Conservation (phyloP, 2,888 invertebrate genomes). For the Tipula confusa region DNA sequence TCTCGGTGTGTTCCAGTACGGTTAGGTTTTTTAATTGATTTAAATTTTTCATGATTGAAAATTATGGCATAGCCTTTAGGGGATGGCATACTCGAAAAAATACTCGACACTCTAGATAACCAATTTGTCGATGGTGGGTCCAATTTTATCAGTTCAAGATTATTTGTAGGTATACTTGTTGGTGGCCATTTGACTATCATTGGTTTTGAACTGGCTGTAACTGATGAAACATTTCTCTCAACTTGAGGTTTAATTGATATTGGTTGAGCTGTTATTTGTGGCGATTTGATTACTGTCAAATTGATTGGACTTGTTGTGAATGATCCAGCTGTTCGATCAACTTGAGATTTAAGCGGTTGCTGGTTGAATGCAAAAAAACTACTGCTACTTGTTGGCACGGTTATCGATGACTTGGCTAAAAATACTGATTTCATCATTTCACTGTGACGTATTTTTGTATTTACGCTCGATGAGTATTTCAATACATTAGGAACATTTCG, state of each 20-base stretch:
- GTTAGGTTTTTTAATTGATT: not conserved
- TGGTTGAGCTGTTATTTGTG: not conserved
- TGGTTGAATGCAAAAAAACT: too few relatives aligned
- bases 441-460: not conserved
- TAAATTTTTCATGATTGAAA: not conserved
- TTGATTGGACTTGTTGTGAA: not conserved
- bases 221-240: too few relatives aligned
- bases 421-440: not conserved
- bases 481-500: not conserved
- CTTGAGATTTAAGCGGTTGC: not conserved
- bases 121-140: not conserved
- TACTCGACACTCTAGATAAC: not conserved
- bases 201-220: not conserved
- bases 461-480: not conserved
- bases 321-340: not conserved
- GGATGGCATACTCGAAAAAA: not conserved
- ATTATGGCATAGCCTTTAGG: not conserved
- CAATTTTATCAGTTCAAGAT: too few relatives aligned
- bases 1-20: slow-evolving; percentile 42
- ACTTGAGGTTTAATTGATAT: not conserved
- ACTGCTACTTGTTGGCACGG: not conserved
- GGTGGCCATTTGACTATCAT: not conserved
- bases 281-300: not conserved
- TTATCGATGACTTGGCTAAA: not conserved
- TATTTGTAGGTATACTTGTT: not conserved